These are phyloP conservation scores for Passer domesticus DNA, from an alignment of 2,113 vertebrate species.

Conservation along the genomic window DNA sequence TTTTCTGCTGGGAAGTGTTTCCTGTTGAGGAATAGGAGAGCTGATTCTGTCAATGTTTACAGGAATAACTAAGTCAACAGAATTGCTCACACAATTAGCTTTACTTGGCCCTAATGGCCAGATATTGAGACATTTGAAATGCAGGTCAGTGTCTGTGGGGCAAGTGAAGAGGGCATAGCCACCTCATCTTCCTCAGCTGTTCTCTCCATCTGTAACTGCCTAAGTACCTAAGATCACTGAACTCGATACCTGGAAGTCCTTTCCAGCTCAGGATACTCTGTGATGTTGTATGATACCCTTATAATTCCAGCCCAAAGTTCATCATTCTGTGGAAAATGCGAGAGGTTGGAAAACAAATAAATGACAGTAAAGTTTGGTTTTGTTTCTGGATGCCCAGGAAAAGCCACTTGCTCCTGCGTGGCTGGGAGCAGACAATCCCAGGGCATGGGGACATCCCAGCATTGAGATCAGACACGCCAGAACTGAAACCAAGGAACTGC, in stretches of 20 bases:
- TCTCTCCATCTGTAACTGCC: not conserved
- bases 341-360: not conserved
- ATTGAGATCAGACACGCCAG: not conserved
- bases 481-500: not conserved
- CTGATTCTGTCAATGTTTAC: slow-evolving; percentile 31
- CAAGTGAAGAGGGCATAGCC: not conserved
- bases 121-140: not conserved
- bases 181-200: not conserved
- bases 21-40: not conserved
- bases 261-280: not conserved
- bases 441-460: not conserved
- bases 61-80: slow-evolving; percentile 17
- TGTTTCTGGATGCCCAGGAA: not conserved
- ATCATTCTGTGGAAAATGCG: not conserved
- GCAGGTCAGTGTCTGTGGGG: not conserved
- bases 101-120: slow-evolving; percentile 13
- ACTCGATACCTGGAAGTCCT: not conserved
- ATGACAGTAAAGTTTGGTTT: accelerated
- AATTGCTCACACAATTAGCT: slow-evolving; percentile 29
- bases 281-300: not conserved
- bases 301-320: not conserved
- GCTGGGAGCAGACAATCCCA: not conserved
- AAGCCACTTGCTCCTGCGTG: not conserved
- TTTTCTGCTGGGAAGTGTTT: slow-evolving; percentile 38
- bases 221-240: not conserved